phyloP scores from a whole-genome alignment of 2,888 invertebrate genomes.

The Gasteruption jaculator region DNA sequence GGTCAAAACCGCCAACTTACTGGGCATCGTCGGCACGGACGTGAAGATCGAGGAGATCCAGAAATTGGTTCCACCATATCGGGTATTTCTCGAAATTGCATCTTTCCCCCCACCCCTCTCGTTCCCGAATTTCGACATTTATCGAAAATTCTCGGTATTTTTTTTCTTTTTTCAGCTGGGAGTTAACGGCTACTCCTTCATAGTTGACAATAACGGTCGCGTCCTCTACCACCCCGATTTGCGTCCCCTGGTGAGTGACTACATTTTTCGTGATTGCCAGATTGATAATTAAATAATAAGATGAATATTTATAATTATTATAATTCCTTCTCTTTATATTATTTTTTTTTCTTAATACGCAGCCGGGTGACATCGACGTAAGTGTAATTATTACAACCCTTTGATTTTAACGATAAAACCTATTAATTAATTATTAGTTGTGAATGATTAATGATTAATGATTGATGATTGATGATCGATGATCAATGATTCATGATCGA shows the following conservation, averaged over 20 bases:
- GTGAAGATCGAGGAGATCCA: conserved; percentile 93
- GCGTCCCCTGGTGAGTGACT: conserved; percentile 72
- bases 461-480: no score
- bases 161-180: conserved; percentile 67
- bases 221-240: conserved; percentile 94
- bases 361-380: no score
- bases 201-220: conserved; percentile 96
- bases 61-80: conserved; percentile 90
- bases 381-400: no score
- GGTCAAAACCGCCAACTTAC: conserved; percentile 84
- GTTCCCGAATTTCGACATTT: no score
- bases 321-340: conserved; percentile 1
- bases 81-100: no score
- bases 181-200: conserved; percentile 93
- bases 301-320: not conserved
- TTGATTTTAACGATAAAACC: no score
- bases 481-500: no score
- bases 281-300: not conserved
- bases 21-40: conserved; percentile 97
- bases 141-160: no score
- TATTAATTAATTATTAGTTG: no score
- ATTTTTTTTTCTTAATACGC: not conserved
- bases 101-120: no score
- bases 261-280: conserved; percentile 2
- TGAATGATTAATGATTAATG: no score